Percentiles rank a stretch among this genome's conserved stretches.
Conservation (phyloP, 2,797 vertebrate genomes). For the Megalops cyprinoides region DNA sequence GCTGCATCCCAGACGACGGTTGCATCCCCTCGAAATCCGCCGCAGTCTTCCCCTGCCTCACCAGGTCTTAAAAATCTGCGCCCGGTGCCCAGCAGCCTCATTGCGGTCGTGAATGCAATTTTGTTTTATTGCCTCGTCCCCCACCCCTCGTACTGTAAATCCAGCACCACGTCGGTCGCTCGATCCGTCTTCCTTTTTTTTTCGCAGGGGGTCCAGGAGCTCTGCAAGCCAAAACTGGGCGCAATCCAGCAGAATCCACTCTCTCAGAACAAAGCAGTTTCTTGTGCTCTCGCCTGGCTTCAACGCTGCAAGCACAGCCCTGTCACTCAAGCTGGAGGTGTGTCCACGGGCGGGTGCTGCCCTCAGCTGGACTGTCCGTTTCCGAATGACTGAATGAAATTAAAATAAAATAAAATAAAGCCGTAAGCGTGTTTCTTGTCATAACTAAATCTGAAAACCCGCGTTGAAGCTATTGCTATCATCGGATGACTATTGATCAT, state of each 20-base stretch:
- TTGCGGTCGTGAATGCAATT: background rate
- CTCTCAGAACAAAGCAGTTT: slow-evolving; percentile 31
- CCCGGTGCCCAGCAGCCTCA: background rate
- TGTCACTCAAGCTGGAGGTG: slow-evolving; percentile 20
- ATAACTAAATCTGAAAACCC: no score
- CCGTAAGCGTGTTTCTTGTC: background rate
- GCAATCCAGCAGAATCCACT: background rate
- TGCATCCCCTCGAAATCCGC: slow-evolving; percentile 2
- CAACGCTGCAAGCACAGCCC: background rate
- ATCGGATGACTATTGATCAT: no score
- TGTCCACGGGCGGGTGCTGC: slow-evolving; percentile 19
- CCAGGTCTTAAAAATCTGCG: background rate
- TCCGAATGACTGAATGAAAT: background rate
- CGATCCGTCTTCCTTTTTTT: background rate
- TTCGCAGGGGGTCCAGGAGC: background rate
- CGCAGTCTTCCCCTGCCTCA: background rate
- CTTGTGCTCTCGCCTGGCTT: background rate
- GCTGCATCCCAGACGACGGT: background rate
- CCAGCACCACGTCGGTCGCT: slow-evolving; percentile 4
- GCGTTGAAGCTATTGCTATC: no score
- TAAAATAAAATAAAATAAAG: background rate
- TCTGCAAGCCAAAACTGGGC: background rate
- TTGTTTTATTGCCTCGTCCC: background rate
- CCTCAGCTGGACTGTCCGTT: slow-evolving; percentile 26
- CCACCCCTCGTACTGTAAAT: slow-evolving; percentile 20